A percentile compares a stretch with the other conserved stretches of the same genome.
phyloP scores from a whole-genome alignment of 2,113 vertebrate genomes.

The western clawed frog (Xenopus tropicalis) region DNA sequence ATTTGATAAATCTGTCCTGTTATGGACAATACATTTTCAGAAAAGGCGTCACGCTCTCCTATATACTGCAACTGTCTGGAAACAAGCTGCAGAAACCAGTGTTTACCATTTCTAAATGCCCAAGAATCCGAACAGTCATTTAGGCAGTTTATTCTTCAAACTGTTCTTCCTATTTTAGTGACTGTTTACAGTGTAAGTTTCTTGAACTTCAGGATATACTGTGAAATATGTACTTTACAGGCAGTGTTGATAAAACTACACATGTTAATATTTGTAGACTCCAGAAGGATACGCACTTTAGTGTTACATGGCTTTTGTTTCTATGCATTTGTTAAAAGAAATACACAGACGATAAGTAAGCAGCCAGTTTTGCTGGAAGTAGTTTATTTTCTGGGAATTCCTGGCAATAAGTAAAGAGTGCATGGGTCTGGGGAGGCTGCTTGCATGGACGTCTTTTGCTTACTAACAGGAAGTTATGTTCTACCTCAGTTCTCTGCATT shows the following conservation, averaged over 20 bases:
- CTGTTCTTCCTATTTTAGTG: too few species aligned
- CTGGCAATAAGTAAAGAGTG: constrained; percentile 29
- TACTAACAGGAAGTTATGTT: constrained; percentile 25
- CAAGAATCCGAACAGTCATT: too few species aligned
- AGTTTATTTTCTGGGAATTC: constrained; percentile 15
- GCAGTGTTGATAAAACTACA: constrained; percentile 1
- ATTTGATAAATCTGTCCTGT: too few species aligned
- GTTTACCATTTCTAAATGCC: too few species aligned
- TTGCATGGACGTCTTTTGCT: constrained; percentile 43
- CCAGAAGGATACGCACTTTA: constrained; percentile 5
- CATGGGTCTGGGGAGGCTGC: constrained; percentile 30
- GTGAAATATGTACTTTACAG: background rate
- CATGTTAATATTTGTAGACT: constrained; percentile 2
- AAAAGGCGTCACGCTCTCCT: too few species aligned
- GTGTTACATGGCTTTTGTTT: constrained; percentile 6
- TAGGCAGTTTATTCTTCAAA: too few species aligned
- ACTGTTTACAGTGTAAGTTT: too few species aligned
- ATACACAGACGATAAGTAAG: too few species aligned
- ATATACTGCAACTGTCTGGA: too few species aligned
- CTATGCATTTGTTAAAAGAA: background rate
- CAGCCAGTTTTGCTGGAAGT: background rate
- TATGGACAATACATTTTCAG: too few species aligned
- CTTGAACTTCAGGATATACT: too few species aligned
- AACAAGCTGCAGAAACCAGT: too few species aligned
- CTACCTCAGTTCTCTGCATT: constrained; percentile 37